Percentiles rank a stretch among this genome's conserved stretches.
Conservation (phyloP, 2,888 invertebrate genomes). For the Tetragnatha montana region DNA sequence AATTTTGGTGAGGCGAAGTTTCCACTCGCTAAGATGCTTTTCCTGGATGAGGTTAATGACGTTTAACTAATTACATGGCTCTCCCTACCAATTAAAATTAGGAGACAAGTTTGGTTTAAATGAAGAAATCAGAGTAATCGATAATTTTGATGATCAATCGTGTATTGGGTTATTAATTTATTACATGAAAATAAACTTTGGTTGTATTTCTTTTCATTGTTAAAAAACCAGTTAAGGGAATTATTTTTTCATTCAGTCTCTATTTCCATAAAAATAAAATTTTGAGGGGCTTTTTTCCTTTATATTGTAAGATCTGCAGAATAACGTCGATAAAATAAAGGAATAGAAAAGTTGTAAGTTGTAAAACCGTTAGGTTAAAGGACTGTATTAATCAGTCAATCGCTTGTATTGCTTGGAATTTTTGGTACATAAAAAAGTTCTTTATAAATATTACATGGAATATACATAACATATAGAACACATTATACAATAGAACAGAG, state of each 20-base stretch:
- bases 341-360: too few species aligned
- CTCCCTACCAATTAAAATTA: constrained; percentile 28
- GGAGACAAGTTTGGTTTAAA: neutral
- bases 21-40: constrained; percentile 27
- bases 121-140: neutral
- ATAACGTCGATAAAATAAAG: too few species aligned
- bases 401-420: too few species aligned
- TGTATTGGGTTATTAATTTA: too few species aligned
- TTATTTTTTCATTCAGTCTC: neutral
- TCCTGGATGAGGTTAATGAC: constrained; percentile 24
- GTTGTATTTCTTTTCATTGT: neutral
- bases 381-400: too few species aligned
- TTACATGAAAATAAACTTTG: neutral
- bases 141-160: neutral
- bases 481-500: too few species aligned
- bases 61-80: constrained; percentile 35
- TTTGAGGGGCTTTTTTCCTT: too few species aligned
- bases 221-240: neutral
- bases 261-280: neutral
- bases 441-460: too few species aligned
- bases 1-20: constrained; percentile 38
- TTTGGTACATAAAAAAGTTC: too few species aligned
- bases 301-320: too few species aligned
- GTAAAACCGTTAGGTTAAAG: too few species aligned
- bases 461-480: too few species aligned